These are phyloP conservation scores for Microhierax caerulescens DNA, from an alignment of 2,797 vertebrate genomes.

Conservation along the genomic window DNA sequence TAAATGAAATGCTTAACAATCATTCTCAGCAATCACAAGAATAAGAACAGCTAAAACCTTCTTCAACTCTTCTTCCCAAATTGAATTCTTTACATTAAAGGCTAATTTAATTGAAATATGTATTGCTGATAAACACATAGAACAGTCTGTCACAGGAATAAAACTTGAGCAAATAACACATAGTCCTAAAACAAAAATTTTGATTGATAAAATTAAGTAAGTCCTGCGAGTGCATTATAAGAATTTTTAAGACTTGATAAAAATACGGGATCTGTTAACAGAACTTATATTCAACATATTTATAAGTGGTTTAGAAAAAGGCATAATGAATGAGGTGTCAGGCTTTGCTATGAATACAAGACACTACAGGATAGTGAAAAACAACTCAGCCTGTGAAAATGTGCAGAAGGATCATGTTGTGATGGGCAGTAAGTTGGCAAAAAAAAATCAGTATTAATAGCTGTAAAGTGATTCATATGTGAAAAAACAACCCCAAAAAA, in stretches of 20 bases:
- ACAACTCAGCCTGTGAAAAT: neutral
- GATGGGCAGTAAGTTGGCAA: neutral
- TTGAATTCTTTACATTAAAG: too few relatives aligned
- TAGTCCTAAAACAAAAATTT: too few relatives aligned
- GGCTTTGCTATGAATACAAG: neutral
- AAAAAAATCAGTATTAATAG: neutral
- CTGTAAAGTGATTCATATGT: neutral
- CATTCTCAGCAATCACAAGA: neutral
- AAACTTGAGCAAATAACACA: too few relatives aligned
- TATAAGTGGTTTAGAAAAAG: neutral
- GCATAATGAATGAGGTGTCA: neutral
- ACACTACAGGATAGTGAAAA: neutral
- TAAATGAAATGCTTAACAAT: neutral
- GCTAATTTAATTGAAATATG: too few relatives aligned
- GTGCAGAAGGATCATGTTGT: neutral
- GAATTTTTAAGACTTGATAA: neutral
- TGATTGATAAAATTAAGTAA: neutral
- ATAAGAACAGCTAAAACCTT: too few relatives aligned
- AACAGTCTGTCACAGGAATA: too few relatives aligned
- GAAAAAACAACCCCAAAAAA: neutral
- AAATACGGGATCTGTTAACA: neutral
- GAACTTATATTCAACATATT: neutral
- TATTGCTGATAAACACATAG: too few relatives aligned
- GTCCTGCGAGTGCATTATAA: neutral
- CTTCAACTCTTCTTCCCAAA: too few relatives aligned